These are phyloP conservation scores for Takifugu flavidus DNA, from an alignment of 2,113 vertebrate genomes.

Conservation along the genomic window DNA sequence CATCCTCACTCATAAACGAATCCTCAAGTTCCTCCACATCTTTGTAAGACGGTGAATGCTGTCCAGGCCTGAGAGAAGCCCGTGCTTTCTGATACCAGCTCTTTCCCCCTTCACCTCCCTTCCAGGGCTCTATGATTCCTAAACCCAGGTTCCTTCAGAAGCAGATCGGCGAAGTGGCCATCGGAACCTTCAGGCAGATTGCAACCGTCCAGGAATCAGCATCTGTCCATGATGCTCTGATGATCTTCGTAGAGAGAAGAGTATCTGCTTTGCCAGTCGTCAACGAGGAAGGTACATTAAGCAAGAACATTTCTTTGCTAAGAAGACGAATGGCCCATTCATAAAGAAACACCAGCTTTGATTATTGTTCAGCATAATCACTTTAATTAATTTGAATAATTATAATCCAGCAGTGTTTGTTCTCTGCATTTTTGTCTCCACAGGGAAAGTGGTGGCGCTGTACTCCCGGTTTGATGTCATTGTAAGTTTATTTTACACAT, in stretches of 20 bases:
- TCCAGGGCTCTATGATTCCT: slow-evolving; percentile 83
- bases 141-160: slow-evolving; percentile 86
- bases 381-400: no score
- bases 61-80: not conserved
- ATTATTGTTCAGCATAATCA: no score
- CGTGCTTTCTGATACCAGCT: not conserved
- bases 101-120: not conserved
- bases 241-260: slow-evolving; percentile 87
- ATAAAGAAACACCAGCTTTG: no score
- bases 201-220: slow-evolving; percentile 83
- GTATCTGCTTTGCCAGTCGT: slow-evolving; percentile 92
- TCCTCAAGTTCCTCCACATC: slow-evolving; percentile 95
- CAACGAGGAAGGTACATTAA: slow-evolving; percentile 77
- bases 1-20: slow-evolving; percentile 94
- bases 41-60: slow-evolving; percentile 68
- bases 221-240: slow-evolving; percentile 80
- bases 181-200: slow-evolving; percentile 87
- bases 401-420: not conserved
- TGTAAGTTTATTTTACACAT: slow-evolving; percentile 75
- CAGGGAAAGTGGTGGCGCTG: slow-evolving; percentile 89
- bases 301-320: no score
- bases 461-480: slow-evolving; percentile 97
- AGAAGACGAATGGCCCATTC: no score
- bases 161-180: slow-evolving; percentile 81
- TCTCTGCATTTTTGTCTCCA: not conserved